These are phyloP conservation scores for Epirrhoe alternata DNA, from an alignment of 2,888 invertebrate genomes.

Conservation along the genomic window DNA sequence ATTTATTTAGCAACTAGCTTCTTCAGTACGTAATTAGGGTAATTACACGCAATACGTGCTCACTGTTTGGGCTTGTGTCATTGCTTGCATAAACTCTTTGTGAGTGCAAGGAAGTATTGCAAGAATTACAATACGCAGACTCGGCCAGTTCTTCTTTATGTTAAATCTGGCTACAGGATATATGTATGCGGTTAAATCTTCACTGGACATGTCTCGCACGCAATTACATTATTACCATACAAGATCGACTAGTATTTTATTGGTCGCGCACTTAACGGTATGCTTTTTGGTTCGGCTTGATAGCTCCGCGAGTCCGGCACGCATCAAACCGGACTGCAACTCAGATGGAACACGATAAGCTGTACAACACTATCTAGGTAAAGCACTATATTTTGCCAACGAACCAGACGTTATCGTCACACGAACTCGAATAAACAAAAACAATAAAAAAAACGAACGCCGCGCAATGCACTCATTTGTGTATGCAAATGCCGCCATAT, in stretches of 20 bases:
- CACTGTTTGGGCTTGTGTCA: neutral
- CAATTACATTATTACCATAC: slow-evolving; percentile 77
- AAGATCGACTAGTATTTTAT: slow-evolving; percentile 64
- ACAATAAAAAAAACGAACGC: slow-evolving; percentile 57
- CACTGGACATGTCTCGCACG: slow-evolving; percentile 66
- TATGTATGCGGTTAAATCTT: slow-evolving; percentile 51
- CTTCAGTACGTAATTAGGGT: slow-evolving; percentile 3
- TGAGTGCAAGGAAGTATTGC: slow-evolving; percentile 2
- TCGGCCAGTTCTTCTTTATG: neutral
- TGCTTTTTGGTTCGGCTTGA: slow-evolving; percentile 51
- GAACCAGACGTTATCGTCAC: slow-evolving; percentile 44
- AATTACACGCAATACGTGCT: neutral
- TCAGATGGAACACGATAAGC: slow-evolving; percentile 51
- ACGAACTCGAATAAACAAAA: slow-evolving; percentile 50
- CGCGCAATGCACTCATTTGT: slow-evolving; percentile 57
- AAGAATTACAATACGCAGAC: neutral
- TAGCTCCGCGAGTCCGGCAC: slow-evolving; percentile 41
- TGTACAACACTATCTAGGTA: slow-evolving; percentile 52
- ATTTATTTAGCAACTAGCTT: slow-evolving; percentile 10
- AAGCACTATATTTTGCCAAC: slow-evolving; percentile 46
- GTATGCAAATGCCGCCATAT: slow-evolving; percentile 67
- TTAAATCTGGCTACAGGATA: slow-evolving; percentile 10
- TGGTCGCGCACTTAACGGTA: slow-evolving; percentile 70
- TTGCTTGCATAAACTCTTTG: neutral
- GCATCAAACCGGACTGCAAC: slow-evolving; percentile 56